Evolutionary conservation across 1,140 invertebrate species (phyloP), one percentile per base, ranked within the genome.

Genomic region (Musca vetustissima): DNA sequence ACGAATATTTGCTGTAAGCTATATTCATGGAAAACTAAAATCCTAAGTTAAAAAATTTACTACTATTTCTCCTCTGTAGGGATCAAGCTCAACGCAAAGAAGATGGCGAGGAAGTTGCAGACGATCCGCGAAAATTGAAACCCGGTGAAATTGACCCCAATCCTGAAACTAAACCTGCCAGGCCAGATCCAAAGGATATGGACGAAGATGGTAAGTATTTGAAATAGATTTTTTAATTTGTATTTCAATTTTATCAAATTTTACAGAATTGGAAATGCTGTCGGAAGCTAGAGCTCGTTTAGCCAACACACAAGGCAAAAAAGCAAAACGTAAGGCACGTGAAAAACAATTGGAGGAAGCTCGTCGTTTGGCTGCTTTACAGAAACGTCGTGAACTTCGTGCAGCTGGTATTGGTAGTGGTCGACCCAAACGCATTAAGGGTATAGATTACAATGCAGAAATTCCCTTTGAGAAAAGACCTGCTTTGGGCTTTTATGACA

Each of bases 171-270:
- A 99, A 99, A 84, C 98, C 98, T 25, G 98, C 98, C 0, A 87
- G 98, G 67, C 98, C 98, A 15, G 98, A 99, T 87, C 97, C 98
- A n/a, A 97, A 99, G 76, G 98, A 99, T 81, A 99, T 99, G 98
- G 98, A 99, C 85, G 97, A 99, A 89, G 97, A 99, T 89, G 96
- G 93, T 95, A 82, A 72, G 49, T 19, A 52, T 19, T 19, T 19
- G 17, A 21, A 52, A 21, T 17, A 28, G 21, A 28, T 28, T 28
- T 28, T 28, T 8, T 28, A 28, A 28, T 28, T 28, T 8, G 8
- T 28, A 4, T 19, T 47, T 67, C 67, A 22, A 22, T 61, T 49
- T 61, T 70, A 36, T 55, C 24, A 28, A 53, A 76, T 36, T 19
- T 83, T 86, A 66, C 74, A 94, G 95, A 99, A 84, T 83, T 99